These are phyloP conservation scores for Coracias cyanogaster DNA, from an alignment of 2,797 vertebrate species.

Conservation along the genomic window DNA sequence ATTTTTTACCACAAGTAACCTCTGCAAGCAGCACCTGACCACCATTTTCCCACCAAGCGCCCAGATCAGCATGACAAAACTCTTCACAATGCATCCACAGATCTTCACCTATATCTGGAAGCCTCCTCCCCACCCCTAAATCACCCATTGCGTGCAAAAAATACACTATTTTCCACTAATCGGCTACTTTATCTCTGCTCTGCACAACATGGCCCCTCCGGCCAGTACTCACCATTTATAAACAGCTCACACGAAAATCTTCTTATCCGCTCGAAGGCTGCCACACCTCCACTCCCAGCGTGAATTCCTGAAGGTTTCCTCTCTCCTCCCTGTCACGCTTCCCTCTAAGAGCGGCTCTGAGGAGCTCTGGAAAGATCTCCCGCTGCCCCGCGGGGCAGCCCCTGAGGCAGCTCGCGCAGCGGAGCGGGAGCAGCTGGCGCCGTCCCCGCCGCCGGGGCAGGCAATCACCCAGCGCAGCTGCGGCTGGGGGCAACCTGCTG, in stretches of 20 bases:
- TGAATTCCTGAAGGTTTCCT: background rate
- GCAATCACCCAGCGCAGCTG: background rate
- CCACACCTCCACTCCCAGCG: background rate
- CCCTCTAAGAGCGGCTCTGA: accelerated
- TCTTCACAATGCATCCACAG: background rate
- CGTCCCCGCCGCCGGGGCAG: background rate
- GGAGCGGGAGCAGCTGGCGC: too few relatives aligned
- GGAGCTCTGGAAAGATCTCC: too few relatives aligned
- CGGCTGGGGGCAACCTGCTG: too few relatives aligned
- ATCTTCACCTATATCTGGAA: background rate
- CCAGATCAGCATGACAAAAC: accelerated
- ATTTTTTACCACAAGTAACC: background rate
- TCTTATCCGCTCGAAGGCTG: accelerated
- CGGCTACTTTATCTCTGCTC: background rate
- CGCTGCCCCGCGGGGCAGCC: too few relatives aligned
- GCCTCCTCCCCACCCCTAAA: too few relatives aligned
- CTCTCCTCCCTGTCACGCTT: too few relatives aligned
- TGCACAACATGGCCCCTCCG: accelerated
- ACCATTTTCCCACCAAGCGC: background rate
- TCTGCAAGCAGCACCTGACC: too few relatives aligned
- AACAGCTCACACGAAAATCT: background rate
- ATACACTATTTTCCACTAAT: background rate
- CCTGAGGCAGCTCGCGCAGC: too few relatives aligned
- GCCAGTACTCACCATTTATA: background rate
- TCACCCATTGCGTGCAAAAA: background rate